Evolutionary conservation across 1,140 invertebrate genomes (phyloP).

Genomic region (Bemisia tabaci): DNA sequence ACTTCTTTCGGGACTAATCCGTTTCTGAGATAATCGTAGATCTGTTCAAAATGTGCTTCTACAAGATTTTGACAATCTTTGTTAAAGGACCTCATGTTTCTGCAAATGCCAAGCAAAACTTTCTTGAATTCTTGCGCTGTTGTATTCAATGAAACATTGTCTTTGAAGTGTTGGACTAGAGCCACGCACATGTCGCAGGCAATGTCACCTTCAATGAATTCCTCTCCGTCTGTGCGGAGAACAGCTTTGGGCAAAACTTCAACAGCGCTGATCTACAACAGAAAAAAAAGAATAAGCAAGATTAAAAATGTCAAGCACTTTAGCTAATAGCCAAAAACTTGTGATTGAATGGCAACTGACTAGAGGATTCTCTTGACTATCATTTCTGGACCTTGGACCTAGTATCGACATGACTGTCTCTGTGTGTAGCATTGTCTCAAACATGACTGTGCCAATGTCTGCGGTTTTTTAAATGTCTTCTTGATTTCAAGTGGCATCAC

Average conservation of each 20-base stretch:
- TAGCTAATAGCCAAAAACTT: no score
- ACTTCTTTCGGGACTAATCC: conserved; percentile 50
- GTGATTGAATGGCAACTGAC: no score
- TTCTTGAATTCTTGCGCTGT: conserved; percentile 66
- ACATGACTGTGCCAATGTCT: no score
- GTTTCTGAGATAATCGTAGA: conserved; percentile 55
- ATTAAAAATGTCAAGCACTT: no score
- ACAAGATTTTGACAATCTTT: conserved; percentile 46
- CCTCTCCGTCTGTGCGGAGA: conserved; percentile 49
- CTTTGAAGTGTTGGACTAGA: conserved; percentile 58
- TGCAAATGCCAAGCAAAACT: conserved; percentile 62
- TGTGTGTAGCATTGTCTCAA: no score
- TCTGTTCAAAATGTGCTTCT: conserved; percentile 55
- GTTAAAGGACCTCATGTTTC: conserved; percentile 51
- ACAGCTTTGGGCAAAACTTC: conserved; percentile 20
- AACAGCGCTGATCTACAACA: background rate
- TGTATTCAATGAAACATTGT: conserved; percentile 70
- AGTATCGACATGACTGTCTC: no score
- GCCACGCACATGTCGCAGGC: conserved; percentile 75
- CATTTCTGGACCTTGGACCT: no score
- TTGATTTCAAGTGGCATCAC: no score
- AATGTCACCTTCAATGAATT: conserved; percentile 45
- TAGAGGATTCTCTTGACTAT: no score
- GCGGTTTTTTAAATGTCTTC: no score
- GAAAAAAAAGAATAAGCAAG: no score